Evolutionary conservation across 2,113 vertebrate genomes (phyloP).

Genomic region (cattle (Bos taurus)): ARS-UCD2.0 NC_037344.1:5065001-5065500

Average conservation of each 20-base stretch:
- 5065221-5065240: neutral
- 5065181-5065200: neutral
- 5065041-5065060: neutral
- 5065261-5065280: neutral
- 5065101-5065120: neutral
- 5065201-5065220: neutral
- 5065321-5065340: neutral
- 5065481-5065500: slow-evolving; percentile 64
- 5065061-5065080: neutral
- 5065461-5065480: slow-evolving; percentile 65
- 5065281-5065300: neutral
- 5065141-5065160: no score
- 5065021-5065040: neutral
- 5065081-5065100: neutral
- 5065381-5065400: slow-evolving; percentile 40
- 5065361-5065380: slow-evolving; percentile 50
- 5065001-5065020: neutral
- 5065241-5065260: slow-evolving; percentile 4
- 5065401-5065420: neutral
- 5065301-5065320: neutral
- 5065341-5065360: neutral
- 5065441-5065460: slow-evolving; percentile 54
- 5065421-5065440: slow-evolving; percentile 21
- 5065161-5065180: neutral
- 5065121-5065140: neutral